Evolutionary conservation across 2,888 invertebrate species (phyloP).

Genomic region (Pharmacophagus antenor): DNA sequence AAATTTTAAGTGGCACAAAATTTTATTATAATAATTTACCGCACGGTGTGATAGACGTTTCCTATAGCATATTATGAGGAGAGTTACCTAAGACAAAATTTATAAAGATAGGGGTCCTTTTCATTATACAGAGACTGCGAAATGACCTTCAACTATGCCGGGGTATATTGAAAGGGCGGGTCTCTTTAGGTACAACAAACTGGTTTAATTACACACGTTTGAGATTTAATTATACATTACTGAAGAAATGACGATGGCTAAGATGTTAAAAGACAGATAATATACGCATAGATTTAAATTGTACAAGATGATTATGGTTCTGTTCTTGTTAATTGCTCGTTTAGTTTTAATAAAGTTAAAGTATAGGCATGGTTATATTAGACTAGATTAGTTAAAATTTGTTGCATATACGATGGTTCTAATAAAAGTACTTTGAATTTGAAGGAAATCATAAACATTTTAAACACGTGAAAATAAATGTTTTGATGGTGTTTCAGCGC

Average conservation of each 20-base stretch:
- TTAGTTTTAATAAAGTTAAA: no score
- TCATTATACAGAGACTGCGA: slow-evolving; percentile 30
- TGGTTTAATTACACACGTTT: slow-evolving; percentile 20
- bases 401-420: no score
- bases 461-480: no score
- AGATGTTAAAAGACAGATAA: neutral
- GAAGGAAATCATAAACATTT: no score
- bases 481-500: slow-evolving; percentile 28
- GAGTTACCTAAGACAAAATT: slow-evolving; percentile 33
- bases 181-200: slow-evolving; percentile 3
- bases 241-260: neutral
- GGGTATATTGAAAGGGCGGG: slow-evolving; percentile 30
- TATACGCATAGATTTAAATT: no score
- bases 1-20: neutral
- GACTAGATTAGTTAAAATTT: no score
- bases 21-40: slow-evolving; percentile 5
- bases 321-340: no score
- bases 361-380: no score
- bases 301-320: no score
- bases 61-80: slow-evolving; percentile 1
- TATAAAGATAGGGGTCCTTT: slow-evolving; percentile 35
- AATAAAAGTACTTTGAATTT: no score
- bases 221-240: slow-evolving; percentile 1
- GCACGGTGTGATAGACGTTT: slow-evolving; percentile 20
- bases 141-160: slow-evolving; percentile 34